phyloP scores from a whole-genome alignment of 2,888 invertebrate genomes.

The Megaustenia siamemsis region DNA sequence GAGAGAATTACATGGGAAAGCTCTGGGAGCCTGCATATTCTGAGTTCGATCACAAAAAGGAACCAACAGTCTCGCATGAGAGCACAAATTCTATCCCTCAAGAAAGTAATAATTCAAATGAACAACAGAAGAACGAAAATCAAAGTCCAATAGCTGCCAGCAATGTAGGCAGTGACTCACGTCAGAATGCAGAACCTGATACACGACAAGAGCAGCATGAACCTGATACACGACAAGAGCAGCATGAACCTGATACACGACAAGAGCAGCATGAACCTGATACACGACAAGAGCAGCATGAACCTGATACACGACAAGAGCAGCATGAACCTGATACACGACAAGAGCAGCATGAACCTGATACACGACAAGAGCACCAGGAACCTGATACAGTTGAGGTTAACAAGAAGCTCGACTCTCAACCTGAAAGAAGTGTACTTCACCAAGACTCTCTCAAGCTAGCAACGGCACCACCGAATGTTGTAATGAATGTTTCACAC shows the following conservation, averaged over 20 bases:
- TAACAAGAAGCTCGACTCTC: background rate
- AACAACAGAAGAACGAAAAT: background rate
- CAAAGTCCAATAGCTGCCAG: background rate
- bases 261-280: background rate
- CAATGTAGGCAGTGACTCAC: background rate
- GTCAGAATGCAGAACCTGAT: background rate
- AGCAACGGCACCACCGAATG: background rate
- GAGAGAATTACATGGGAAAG: constrained; percentile 10
- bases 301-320: background rate
- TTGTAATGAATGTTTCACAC: background rate
- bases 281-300: no score
- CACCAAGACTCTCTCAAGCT: background rate
- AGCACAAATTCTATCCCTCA: background rate
- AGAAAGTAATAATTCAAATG: background rate
- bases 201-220: background rate
- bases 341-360: no score
- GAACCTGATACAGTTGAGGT: background rate
- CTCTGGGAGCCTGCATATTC: constrained; percentile 12
- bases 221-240: no score
- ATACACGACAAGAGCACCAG: background rate
- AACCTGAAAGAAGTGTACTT: background rate
- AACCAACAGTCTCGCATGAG: background rate
- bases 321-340: background rate
- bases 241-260: background rate
- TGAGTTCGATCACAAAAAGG: background rate